phyloP scores from a whole-genome alignment of 1,140 invertebrate species.

The Atta cephalotes region DNA sequence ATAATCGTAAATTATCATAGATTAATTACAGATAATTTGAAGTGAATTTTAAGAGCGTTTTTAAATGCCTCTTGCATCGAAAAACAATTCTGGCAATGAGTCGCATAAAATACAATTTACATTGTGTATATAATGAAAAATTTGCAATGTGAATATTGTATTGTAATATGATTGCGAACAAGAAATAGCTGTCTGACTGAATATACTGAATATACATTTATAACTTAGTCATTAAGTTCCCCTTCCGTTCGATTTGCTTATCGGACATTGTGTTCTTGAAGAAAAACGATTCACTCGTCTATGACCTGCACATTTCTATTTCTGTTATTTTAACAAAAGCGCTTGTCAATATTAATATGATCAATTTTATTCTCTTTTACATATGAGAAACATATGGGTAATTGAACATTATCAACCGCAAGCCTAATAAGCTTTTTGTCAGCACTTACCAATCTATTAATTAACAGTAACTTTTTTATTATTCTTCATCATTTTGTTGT shows the following conservation, averaged over 20 bases:
- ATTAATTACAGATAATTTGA: not conserved
- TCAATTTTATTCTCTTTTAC: not conserved
- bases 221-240: not conserved
- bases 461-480: not conserved
- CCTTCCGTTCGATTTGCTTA: not conserved
- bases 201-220: not conserved
- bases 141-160: not conserved
- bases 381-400: not conserved
- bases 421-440: not conserved
- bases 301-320: not conserved
- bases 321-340: not conserved
- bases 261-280: slow-evolving; percentile 15
- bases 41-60: not conserved
- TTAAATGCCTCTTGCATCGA: not conserved
- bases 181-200: not conserved
- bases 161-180: not conserved
- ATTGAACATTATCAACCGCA: not conserved
- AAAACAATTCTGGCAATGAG: not conserved
- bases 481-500: not conserved
- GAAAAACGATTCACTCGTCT: slow-evolving; percentile 4
- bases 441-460: not conserved
- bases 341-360: not conserved
- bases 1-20: not conserved
- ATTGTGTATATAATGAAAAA: not conserved
- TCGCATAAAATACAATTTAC: not conserved